Base-by-base conservation (phyloP, 2,113 vertebrate genomes). In the Ammospiza nelsoni region DNA sequence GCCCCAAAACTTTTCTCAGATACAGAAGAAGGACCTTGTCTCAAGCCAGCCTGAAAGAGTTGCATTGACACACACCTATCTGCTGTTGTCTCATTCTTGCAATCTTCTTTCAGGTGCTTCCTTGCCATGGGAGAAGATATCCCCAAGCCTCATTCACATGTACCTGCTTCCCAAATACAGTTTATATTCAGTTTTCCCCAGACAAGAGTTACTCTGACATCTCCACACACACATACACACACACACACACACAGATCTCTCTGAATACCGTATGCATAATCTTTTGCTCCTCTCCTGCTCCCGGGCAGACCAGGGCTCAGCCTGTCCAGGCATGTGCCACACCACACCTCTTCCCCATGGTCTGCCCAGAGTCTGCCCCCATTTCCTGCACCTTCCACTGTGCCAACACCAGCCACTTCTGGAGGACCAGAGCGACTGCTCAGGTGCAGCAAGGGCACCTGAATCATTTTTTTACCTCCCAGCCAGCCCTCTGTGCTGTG, bases 391-490 rank as follows among this genome's bases (percentile, higher is more conserved):
- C 88, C 33, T 96, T 93, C 90, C 78, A 35, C 68, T 72, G 69
- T 41, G 71, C 68, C 18, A 4, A 41, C 46, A 46, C 35, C 48
- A 27, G 59, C 68, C 1, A 2, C 16, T 1, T 73, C 94, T 31
- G 11, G 55, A 54, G 93, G 75, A 79, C 87, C 73, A 43, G 59
- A 95, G 86, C 89, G 83, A 55, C 61, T 33, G 72, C 87, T 61
- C 44, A 52, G 84, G 75, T 74, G 62, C 93, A 94, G 80, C 58
- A 72, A 92, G 88, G 92, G 94, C 89, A 59, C 76, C 4, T 2
- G 46, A 94, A 95, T 84, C 57, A 79, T 95, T 92, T 94, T 55
- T 93, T 92, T 94, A 55, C 78, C 89, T 96, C 78, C 72, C 43
- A 54, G 87, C 83, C 59, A 86, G 81, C 66, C 31, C 58, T 80